Evolutionary conservation across 2,888 invertebrate species (phyloP).

Genomic region (Slavum lentiscoides): DNA sequence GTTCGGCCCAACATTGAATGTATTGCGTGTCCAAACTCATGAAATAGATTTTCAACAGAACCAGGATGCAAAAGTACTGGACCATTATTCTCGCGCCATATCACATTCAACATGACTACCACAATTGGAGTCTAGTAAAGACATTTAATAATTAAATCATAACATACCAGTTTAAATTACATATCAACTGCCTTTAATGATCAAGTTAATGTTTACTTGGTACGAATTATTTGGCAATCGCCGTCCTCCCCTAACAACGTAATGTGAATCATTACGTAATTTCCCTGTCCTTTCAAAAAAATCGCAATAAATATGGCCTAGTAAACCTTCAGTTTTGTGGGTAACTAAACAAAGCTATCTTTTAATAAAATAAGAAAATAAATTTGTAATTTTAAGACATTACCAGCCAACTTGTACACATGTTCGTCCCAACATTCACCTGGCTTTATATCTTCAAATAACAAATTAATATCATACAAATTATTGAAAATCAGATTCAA

Average conservation of each 20-base stretch:
- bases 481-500: conserved; percentile 83
- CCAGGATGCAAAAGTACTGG: conserved; percentile 81
- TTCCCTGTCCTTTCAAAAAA: conserved; percentile 90
- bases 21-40: conserved; percentile 98
- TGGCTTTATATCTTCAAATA: conserved; percentile 71
- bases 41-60: conserved; percentile 94
- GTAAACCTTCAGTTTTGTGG: conserved; percentile 76
- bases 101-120: conserved; percentile 87
- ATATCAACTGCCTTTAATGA: conserved; percentile 8
- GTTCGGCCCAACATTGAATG: conserved; percentile 98
- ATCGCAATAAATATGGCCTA: conserved; percentile 97
- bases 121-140: conserved; percentile 77
- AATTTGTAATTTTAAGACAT: not conserved
- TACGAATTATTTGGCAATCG: conserved; percentile 76
- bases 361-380: not conserved
- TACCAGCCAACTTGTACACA: conserved; percentile 83
- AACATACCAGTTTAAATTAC: not conserved
- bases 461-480: conserved; percentile 79
- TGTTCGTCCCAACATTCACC: conserved; percentile 88
- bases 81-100: conserved; percentile 72
- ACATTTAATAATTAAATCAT: not conserved
- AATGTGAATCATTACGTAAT: conserved; percentile 97
- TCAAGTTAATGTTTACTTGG: conserved; percentile 64
- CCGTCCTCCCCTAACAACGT: conserved; percentile 94
- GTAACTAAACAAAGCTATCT: conserved; percentile 65